Percentiles rank a stretch among this genome's conserved stretches.
phyloP scores from a whole-genome alignment of 2,797 vertebrate species.

The Muscicapa striata region DNA sequence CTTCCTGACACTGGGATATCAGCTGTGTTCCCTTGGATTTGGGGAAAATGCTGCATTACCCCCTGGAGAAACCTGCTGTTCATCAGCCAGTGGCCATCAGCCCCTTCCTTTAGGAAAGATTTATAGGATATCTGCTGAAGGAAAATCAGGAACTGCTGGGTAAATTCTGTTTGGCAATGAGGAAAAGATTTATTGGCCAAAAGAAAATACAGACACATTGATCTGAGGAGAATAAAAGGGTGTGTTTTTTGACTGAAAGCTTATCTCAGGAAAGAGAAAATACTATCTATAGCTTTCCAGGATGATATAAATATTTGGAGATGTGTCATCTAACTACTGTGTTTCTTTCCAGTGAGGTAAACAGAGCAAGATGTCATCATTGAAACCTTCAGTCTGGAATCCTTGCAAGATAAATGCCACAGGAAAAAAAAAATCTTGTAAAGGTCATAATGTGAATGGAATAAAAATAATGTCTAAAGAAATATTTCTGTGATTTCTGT shows the following conservation, averaged over 20 bases:
- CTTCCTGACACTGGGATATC: background rate
- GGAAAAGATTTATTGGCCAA: background rate
- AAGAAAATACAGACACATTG: background rate
- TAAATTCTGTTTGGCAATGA: background rate
- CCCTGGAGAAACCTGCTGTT: background rate
- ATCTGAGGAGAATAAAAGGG: background rate
- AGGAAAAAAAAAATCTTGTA: background rate
- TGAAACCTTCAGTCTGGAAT: background rate
- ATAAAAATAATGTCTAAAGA: background rate
- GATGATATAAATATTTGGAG: conserved; percentile 13
- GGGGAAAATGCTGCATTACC: background rate
- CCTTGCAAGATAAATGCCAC: background rate
- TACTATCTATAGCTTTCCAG: background rate
- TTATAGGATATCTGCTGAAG: background rate
- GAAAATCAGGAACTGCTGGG: background rate
- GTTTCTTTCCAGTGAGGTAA: background rate
- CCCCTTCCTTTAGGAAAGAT: background rate
- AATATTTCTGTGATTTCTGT: background rate
- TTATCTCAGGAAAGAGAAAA: background rate
- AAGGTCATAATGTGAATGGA: background rate
- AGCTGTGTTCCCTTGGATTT: background rate
- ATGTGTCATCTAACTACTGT: background rate
- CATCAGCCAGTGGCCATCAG: background rate
- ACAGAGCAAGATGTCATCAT: background rate
- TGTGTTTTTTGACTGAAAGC: background rate